Base-by-base conservation (phyloP, 1,140 invertebrate species). In the Sinella curviseta region DNA sequence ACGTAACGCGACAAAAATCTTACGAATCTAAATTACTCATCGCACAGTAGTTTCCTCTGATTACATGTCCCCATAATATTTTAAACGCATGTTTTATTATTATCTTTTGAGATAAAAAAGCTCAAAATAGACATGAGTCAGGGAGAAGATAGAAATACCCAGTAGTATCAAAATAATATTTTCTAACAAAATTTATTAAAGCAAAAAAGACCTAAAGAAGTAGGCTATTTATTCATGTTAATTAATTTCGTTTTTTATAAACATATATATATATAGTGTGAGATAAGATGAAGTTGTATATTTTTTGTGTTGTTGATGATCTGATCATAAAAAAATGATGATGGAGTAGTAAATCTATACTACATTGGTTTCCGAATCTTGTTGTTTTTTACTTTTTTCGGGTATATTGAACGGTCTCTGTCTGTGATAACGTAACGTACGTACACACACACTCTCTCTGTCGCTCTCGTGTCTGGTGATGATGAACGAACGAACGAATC, bases 281-380 rank as follows among this genome's bases (percentile, higher is more conserved):
- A 48, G 39, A 8, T 48, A 48, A 48, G 39, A 20, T 48, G 39
- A 20, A 12, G 39, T 12, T 48, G 20, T 8, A 48, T 12, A 48
- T 48, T 48, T 48, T 8, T 48, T 48, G 8, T 48, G 39, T 48
- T 48, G 39, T 60, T 17, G 57, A 17, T 60, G 24, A 60, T 60
- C 4, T n/a, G 57, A 14, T 60, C 8, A 70, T 17, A 33, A 70
- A 33, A 70, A 70, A 33, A 31, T 60, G n/a, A 60, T 60, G 55
- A 70, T 31, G 26, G 65, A 33, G 8, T 31, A 48, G 39, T 70
- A 70, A 31, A 70, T 30, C 28, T 31, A 70, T 70, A 30, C 65
- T 70, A 70, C 65, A 70, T 70, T 70, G 65, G 65, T 70, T 70
- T 70, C 65, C 65, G 65, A 70, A 70, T 70, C 65, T 70, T 70